Evolutionary conservation across 64 coral and sea anemone genomes (phyloP).

Genomic region (Exaiptasia diaphana): DNA sequence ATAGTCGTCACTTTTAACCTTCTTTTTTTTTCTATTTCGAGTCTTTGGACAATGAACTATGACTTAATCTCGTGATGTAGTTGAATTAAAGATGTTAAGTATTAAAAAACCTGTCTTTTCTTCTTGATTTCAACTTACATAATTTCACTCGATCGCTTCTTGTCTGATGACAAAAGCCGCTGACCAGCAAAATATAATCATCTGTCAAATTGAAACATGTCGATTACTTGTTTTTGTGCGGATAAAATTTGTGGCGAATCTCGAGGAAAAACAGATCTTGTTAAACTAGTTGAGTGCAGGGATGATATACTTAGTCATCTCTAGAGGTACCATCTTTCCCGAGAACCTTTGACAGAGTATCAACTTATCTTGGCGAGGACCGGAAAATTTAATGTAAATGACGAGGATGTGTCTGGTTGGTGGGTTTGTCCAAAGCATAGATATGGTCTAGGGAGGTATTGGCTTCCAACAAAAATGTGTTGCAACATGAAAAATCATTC

Average conservation of each 20-base stretch:
- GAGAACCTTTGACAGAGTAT: not conserved
- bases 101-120: too few relatives aligned
- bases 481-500: slow-evolving; percentile 16
- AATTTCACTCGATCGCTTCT: not conserved
- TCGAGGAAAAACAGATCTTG: not conserved
- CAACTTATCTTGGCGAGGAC: slow-evolving; percentile 1
- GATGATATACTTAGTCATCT: not conserved
- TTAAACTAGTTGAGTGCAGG: not conserved
- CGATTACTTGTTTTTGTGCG: slow-evolving; percentile 3
- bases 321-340: not conserved
- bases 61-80: too few relatives aligned
- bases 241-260: not conserved
- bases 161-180: not conserved
- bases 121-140: too few relatives aligned
- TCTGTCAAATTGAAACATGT: not conserved
- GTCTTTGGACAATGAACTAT: too few relatives aligned
- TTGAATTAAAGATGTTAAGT: too few relatives aligned
- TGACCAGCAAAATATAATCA: slow-evolving; percentile 5
- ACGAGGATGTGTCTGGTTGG: not conserved
- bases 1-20: too few relatives aligned
- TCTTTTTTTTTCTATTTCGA: too few relatives aligned
- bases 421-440: not conserved
- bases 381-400: not conserved
- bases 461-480: not conserved
- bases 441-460: not conserved